phyloP scores from a whole-genome alignment of 2,113 vertebrate genomes.

The Entelurus aequoreus region DNA sequence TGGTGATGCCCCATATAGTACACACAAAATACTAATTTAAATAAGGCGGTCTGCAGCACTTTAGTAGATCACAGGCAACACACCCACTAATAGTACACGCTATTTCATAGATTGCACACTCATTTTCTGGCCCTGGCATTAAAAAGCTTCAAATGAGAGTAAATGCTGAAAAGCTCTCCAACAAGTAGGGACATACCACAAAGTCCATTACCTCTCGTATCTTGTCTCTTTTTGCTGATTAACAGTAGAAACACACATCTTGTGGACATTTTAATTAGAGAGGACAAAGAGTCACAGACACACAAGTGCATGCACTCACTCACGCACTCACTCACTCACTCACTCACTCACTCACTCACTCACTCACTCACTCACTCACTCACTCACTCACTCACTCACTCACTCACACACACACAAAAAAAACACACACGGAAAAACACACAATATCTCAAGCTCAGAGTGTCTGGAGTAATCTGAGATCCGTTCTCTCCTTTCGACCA shows the following conservation, averaged over 20 bases:
- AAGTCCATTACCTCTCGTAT: conserved; percentile 32
- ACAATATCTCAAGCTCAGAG: conserved; percentile 17
- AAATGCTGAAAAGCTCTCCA: conserved; percentile 1
- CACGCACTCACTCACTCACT: too few relatives aligned
- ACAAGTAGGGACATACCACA: not conserved
- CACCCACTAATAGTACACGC: too few relatives aligned
- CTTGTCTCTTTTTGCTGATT: conserved; percentile 27
- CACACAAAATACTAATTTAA: too few relatives aligned
- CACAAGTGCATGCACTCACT: not conserved
- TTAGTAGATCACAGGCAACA: too few relatives aligned
- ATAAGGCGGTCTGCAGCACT: too few relatives aligned
- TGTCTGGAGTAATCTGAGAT: conserved; percentile 33
- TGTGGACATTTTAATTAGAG: conserved; percentile 52
- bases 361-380: too few relatives aligned
- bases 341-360: too few relatives aligned
- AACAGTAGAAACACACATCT: conserved; percentile 31
- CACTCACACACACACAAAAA: too few relatives aligned
- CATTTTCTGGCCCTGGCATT: not conserved
- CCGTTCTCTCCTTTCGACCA: conserved; percentile 4
- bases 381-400: conserved; percentile 6
- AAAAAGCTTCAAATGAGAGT: conserved; percentile 14
- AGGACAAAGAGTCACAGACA: conserved; percentile 20
- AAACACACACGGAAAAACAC: not conserved
- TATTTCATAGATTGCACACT: not conserved
- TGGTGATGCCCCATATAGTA: too few relatives aligned